Conservation (phyloP, 2,797 vertebrate genomes). For the Coendou prehensilis region DNA sequence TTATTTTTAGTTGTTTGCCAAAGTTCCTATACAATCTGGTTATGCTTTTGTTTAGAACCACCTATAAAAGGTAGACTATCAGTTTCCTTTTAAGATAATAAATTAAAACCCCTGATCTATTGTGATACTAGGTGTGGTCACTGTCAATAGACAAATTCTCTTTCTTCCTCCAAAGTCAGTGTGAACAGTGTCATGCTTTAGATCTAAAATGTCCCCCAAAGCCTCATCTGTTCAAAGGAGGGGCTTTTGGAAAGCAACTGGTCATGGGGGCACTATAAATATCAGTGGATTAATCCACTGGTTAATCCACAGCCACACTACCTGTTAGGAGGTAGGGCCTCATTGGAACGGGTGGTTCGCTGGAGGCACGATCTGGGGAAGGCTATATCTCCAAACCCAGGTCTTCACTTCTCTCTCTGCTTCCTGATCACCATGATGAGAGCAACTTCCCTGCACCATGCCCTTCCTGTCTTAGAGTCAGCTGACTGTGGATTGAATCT, state of each 20-base stretch:
- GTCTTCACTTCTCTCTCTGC: neutral
- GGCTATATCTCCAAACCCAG: neutral
- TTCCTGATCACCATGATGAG: neutral
- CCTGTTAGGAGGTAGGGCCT: neutral
- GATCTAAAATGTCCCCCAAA: neutral
- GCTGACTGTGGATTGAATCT: neutral
- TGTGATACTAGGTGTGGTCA: neutral
- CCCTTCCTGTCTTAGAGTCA: neutral
- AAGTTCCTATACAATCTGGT: neutral
- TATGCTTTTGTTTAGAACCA: slow-evolving; percentile 43
- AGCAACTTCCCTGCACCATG: neutral
- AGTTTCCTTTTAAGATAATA: neutral
- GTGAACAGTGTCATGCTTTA: neutral
- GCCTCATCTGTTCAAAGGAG: neutral
- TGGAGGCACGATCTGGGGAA: neutral
- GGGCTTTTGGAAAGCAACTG: neutral
- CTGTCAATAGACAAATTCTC: neutral
- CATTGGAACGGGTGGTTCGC: neutral
- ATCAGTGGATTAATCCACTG: neutral
- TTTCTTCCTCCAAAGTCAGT: neutral
- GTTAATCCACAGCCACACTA: neutral
- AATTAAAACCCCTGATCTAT: neutral
- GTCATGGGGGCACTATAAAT: neutral
- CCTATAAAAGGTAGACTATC: neutral
- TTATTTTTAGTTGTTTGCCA: slow-evolving; percentile 36